Base-by-base conservation (phyloP, 2,888 invertebrate genomes). In the Hirtodrosophila confusa region DNA sequence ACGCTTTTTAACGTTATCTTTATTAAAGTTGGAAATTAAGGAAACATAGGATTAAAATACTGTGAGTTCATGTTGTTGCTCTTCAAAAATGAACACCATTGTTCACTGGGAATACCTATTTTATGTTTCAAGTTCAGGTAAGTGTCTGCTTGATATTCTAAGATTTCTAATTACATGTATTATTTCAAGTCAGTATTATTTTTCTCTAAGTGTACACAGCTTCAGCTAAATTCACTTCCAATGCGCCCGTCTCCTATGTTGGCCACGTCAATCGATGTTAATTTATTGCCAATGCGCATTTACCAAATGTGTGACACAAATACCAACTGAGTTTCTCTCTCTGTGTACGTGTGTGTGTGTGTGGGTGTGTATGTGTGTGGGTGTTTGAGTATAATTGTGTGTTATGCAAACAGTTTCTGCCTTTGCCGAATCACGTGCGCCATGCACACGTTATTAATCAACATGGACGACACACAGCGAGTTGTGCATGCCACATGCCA, bases 401-500 rank as follows among this genome's bases (percentile, higher is more conserved):
- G 74, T 67, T 75, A 78, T 75, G 85, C 82, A 72, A 79, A 62
- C 62, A 60, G 56, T 48, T 45, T 61, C 61, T 75, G 65, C 35
- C 68, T 65, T 53, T 58, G 65, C 71, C 58, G 57, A 63, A 75
- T 64, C 88, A 83, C 88, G 85, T 83, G 82, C 82, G 73, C 60
- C 72, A 86, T 80, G 85, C 75, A 75, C 82, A 70, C 69, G 85
- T 84, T 86, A 82, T 84, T 82, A 82, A 82, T 82, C 87, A 82
- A 84, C 73, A 87, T 65, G 69, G 79, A 67, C 58, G 44, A 62
- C 55, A 33, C 50, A 43, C 51, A 41, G 53, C 10, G 23, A 33
- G 35, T 23, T 56, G 67, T 49, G 49, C 45, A 61, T 65, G 65
- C 64, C 48, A 43, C 72, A 66, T 70, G 65, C 65, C 31, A 11